A percentile compares a stretch with the other conserved stretches of the same genome.
Conservation (phyloP, 1,140 invertebrate genomes). For the Nixonia krombeini region DNA sequence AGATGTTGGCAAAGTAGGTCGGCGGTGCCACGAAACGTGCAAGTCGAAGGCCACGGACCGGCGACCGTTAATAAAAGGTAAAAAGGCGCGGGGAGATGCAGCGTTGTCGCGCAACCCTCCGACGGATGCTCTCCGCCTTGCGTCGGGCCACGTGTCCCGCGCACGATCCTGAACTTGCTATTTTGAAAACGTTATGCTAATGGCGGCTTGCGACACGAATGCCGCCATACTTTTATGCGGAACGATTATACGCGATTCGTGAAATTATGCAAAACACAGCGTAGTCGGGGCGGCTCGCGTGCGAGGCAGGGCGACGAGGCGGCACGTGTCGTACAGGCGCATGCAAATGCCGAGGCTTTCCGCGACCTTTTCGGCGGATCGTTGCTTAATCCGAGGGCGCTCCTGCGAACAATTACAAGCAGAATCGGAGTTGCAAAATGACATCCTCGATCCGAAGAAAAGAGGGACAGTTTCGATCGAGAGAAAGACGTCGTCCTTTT, state of each 20-base stretch:
- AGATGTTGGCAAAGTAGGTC: neutral
- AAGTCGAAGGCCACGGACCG: neutral
- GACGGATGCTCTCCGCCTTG: conserved; percentile 40
- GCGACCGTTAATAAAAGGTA: conserved; percentile 2
- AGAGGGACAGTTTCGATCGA: no score
- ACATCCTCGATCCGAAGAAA: no score
- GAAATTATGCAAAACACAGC: conserved; percentile 64
- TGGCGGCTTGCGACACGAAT: conserved; percentile 52
- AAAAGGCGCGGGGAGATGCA: conserved; percentile 16
- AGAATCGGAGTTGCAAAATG: no score
- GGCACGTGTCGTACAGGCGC: conserved; percentile 53
- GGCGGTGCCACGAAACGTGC: neutral
- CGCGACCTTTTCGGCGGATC: no score
- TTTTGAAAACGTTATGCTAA: conserved; percentile 61
- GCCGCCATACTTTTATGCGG: conserved; percentile 41
- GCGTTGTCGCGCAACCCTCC: conserved; percentile 14
- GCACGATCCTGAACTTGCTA: conserved; percentile 35
- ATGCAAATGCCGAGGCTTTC: conserved; percentile 57
- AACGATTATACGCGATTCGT: conserved; percentile 63
- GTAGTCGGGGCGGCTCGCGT: conserved; percentile 38
- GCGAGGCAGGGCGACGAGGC: conserved; percentile 29
- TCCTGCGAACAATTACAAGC: no score
- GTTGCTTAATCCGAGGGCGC: no score
- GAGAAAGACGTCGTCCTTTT: no score
- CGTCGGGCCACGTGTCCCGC: conserved; percentile 54